phyloP scores from a whole-genome alignment of 2,797 vertebrate genomes.

The Emys orbicularis region DNA sequence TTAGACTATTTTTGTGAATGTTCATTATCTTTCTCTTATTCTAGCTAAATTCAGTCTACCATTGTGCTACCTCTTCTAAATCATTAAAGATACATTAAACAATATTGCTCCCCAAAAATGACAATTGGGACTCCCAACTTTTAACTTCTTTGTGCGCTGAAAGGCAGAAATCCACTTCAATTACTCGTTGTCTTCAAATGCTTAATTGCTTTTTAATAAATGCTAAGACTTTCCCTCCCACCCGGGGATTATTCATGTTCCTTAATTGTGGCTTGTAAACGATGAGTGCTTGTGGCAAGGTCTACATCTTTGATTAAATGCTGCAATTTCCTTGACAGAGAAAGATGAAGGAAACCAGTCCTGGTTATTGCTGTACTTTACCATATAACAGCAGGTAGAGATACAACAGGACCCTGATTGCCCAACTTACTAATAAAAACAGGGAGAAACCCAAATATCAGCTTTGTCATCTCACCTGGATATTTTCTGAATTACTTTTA shows the following conservation, averaged over 20 bases:
- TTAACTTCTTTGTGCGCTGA: not conserved
- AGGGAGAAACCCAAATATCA: accelerated
- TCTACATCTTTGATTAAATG: not conserved
- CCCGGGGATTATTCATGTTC: not conserved
- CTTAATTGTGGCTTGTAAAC: not conserved
- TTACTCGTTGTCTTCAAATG: not conserved
- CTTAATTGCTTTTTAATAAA: not conserved
- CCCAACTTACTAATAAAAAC: not conserved
- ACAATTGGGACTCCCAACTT: not conserved
- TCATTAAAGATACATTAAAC: not conserved
- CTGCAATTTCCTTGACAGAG: not conserved
- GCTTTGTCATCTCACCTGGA: not conserved
- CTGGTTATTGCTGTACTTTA: not conserved
- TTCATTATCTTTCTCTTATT: not conserved
- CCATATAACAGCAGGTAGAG: not conserved
- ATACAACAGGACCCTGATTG: not conserved
- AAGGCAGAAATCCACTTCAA: not conserved
- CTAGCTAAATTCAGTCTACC: not conserved
- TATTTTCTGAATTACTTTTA: not conserved
- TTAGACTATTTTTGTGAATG: not conserved
- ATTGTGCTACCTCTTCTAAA: not conserved
- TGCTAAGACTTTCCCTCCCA: not conserved
- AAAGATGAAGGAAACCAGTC: not conserved
- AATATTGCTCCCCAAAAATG: not conserved
- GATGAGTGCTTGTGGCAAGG: not conserved